Evolutionary conservation across 2,797 vertebrate genomes (phyloP).

Genomic region (Myotis planiceps): DNA sequence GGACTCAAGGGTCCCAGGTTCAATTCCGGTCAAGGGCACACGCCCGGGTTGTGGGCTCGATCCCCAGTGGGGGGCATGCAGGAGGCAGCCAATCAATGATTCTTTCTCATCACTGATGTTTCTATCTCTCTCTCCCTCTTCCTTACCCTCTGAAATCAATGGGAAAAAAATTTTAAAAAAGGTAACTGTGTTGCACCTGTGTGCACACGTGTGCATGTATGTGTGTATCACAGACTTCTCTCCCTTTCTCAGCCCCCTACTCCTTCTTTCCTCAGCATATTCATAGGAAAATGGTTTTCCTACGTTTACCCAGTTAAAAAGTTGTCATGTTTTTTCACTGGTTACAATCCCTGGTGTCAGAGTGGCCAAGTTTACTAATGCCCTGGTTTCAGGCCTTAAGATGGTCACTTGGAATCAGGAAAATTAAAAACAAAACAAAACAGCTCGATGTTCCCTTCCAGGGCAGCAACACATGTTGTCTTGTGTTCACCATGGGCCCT

Average conservation of each 20-base stretch:
- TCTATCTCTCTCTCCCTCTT: too few species aligned
- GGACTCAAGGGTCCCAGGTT: too few species aligned
- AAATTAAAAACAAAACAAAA: background rate
- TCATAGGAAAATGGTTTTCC: conserved; percentile 54
- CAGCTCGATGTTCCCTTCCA: background rate
- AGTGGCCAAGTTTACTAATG: background rate
- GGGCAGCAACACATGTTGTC: fast-evolving
- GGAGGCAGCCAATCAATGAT: too few species aligned
- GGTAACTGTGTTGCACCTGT: conserved; percentile 25
- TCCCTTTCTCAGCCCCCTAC: conserved; percentile 31
- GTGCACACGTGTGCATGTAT: background rate
- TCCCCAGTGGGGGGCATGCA: too few species aligned
- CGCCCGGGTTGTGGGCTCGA: too few species aligned
- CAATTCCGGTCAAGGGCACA: too few species aligned
- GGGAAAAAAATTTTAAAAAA: background rate
- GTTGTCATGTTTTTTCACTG: background rate
- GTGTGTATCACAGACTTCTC: conserved; percentile 21
- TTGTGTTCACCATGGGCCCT: background rate
- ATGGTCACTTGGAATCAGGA: background rate
- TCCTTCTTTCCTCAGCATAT: background rate
- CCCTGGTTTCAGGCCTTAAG: background rate
- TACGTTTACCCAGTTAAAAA: conserved; percentile 58
- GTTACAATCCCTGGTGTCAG: background rate
- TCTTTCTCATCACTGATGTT: too few species aligned
- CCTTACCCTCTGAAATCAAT: too few species aligned